Percentiles rank a stretch among this genome's conserved stretches.
Conservation (phyloP, 2,888 invertebrate species). For the Lottia gigantea region DNA sequence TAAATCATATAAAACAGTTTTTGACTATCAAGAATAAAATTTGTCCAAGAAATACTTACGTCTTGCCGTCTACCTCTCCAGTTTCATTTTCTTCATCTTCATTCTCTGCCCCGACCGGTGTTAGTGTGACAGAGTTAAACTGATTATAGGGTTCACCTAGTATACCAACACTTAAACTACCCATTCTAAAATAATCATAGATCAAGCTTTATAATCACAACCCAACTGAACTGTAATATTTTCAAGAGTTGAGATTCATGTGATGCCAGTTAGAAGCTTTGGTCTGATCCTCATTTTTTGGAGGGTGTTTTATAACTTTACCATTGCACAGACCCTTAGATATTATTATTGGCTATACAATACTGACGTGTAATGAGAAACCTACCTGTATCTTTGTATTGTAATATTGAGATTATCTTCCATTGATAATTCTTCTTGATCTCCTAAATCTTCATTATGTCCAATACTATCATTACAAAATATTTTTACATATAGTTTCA, state of each 20-base stretch:
- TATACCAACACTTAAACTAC: conserved; percentile 55
- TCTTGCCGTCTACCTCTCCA: conserved; percentile 43
- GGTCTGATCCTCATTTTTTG: no score
- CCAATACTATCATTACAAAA: neutral
- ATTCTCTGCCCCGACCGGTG: conserved; percentile 60
- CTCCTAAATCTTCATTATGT: neutral
- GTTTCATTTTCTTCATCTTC: conserved; percentile 59
- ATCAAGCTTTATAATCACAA: no score
- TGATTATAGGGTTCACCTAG: conserved; percentile 57
- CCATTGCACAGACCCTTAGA: no score
- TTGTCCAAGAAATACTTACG: conserved; percentile 11
- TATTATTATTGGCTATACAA: no score
- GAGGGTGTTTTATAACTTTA: no score
- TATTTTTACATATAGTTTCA: no score
- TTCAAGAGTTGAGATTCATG: no score
- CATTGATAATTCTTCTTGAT: neutral
- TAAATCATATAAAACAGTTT: no score
- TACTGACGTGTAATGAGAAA: no score
- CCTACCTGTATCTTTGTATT: neutral
- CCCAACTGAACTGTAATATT: no score
- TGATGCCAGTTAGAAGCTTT: no score
- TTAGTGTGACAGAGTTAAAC: conserved; percentile 59
- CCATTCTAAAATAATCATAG: neutral
- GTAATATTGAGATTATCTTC: neutral
- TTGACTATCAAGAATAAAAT: no score